Conservation (phyloP, 92 coral and sea anemone species). For the Heteractis magnifica region DNA sequence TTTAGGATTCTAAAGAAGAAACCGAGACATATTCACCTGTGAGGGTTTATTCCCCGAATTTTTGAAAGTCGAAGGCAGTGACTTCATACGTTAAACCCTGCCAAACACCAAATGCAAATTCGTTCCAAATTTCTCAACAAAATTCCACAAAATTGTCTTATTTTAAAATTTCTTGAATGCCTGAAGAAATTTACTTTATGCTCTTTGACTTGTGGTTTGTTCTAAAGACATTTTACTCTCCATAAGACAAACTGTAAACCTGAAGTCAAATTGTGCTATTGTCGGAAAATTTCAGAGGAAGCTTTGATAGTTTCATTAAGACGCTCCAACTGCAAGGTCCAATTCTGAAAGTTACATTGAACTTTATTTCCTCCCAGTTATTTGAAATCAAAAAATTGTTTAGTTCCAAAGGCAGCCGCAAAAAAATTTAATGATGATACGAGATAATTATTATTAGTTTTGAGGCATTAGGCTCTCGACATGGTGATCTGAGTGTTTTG, state of each 20-base stretch:
- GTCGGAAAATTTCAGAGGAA: conserved; percentile 3
- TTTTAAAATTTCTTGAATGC: background rate
- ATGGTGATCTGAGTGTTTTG: background rate
- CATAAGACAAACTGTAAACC: background rate
- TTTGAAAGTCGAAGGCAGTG: background rate
- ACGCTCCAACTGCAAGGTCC: background rate
- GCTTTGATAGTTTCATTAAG: conserved; percentile 1
- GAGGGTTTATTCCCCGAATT: background rate
- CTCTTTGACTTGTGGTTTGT: background rate
- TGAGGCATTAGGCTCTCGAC: background rate
- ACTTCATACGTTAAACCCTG: background rate
- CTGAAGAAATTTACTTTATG: background rate
- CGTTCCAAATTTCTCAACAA: background rate
- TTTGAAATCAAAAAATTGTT: background rate
- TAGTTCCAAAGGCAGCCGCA: conserved; percentile 2
- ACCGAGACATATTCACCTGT: background rate
- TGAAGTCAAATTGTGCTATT: background rate
- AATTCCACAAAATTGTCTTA: background rate
- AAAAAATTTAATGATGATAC: background rate
- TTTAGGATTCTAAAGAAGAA: background rate
- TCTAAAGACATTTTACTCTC: background rate
- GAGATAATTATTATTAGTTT: background rate
- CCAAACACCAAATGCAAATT: background rate
- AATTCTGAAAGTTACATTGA: conserved; percentile 18
- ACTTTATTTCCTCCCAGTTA: conserved; percentile 24